Evolutionary conservation across 2,113 vertebrate genomes (phyloP), one percentile per base, ranked within the genome.

Genomic region (Egretta garzetta): DNA sequence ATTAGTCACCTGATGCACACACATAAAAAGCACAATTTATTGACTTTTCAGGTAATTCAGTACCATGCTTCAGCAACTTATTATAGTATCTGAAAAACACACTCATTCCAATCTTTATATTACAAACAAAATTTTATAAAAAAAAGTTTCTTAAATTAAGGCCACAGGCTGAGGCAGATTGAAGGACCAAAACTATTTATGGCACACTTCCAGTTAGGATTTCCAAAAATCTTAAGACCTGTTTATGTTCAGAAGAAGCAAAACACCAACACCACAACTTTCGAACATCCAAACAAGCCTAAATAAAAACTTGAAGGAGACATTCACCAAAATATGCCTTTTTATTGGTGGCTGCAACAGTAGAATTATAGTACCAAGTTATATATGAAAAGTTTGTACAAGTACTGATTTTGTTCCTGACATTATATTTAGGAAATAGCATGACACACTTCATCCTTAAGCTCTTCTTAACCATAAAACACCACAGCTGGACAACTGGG

Each of bases 371-470:
- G 35, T 70, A 71, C 41, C 50, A 89, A 88, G 67, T 71, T 83
- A 66, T 28, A 83, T 28, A 53, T 33, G 52, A 79, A 41, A 93
- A 63, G 87, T 86, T 68, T 96, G 91, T 76, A 95, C 17, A 28
- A 86, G 49, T 73, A 91, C 70, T 90, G 63, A 84, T 91, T 96
- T 92, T 95, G 92, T 85, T 96, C 95, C 94, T 97, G 81, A 94
- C 45, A 49, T 66, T 95, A 19, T 97, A 80, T 96, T 98, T 98
- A 97, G 98, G 97, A 99, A 99, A 99, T 99, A 99, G 99, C 99
- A 99, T 99, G 99, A 99, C 99, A 99, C 99, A 99, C 99, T 99
- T 99, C 98, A 99, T 98, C 98, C 98, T 97, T 96, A 98, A 98
- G 97, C 98, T 96, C 94, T 96, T 97, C 80, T 91, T 93, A 82